These are phyloP conservation scores for Galeopterus variegatus DNA, from an alignment of 2,113 vertebrate genomes.

Conservation along the genomic window DNA sequence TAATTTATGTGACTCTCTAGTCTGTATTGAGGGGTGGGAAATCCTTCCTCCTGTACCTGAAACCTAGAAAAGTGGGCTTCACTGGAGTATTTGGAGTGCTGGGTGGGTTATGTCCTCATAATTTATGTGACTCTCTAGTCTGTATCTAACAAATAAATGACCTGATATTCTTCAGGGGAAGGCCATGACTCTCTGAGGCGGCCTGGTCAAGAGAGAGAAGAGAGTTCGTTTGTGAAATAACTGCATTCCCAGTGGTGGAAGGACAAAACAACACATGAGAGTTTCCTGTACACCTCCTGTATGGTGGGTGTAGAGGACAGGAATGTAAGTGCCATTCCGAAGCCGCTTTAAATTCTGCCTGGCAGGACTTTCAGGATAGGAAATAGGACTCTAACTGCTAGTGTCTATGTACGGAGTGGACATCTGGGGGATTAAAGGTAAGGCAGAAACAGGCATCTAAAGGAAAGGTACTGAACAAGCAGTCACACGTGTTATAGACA, in stretches of 20 bases:
- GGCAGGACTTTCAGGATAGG: not conserved
- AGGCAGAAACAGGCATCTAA: not conserved
- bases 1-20: not conserved
- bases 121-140: not conserved
- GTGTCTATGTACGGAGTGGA: not conserved
- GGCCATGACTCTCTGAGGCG: not conserved
- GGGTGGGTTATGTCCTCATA: not conserved
- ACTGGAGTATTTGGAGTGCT: not conserved
- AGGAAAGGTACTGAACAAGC: not conserved
- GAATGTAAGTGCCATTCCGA: not conserved
- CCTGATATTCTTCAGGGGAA: not conserved
- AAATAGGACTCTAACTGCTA: not conserved
- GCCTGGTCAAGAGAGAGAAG: not conserved
- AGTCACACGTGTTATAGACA: not conserved
- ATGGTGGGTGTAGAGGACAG: not conserved
- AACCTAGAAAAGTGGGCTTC: not conserved
- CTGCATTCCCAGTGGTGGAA: not conserved
- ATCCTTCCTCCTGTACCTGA: not conserved
- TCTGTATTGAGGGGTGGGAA: no score
- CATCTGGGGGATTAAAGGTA: not conserved
- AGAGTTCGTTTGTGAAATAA: not conserved
- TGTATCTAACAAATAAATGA: not conserved
- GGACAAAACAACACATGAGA: not conserved
- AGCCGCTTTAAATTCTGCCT: not conserved
- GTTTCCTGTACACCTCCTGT: not conserved